Evolutionary conservation across 2,113 vertebrate genomes (phyloP).

Genomic region (Anseranas semipalmata): DNA sequence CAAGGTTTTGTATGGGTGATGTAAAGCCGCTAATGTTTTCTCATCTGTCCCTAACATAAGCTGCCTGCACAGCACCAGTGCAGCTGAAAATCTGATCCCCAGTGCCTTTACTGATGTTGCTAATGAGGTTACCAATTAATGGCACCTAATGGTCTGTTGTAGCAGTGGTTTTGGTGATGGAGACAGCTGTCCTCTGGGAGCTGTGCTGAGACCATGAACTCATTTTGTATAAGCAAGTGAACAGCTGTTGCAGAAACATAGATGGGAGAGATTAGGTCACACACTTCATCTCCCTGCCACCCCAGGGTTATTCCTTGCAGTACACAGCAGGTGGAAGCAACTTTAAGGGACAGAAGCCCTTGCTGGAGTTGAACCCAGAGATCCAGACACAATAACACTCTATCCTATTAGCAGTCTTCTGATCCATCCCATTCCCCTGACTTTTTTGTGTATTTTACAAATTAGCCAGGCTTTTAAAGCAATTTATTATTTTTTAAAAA

Average conservation of each 20-base stretch:
- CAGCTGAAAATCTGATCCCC: constrained; percentile 11
- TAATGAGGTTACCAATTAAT: constrained; percentile 66
- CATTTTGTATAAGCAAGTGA: constrained; percentile 40
- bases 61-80: not conserved
- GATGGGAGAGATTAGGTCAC: constrained; percentile 29
- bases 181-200: constrained; percentile 47
- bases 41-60: not conserved
- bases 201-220: constrained; percentile 27
- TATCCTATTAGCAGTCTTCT: not conserved
- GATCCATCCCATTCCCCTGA: not conserved
- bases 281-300: not conserved
- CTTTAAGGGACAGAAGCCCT: not conserved
- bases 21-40: not conserved
- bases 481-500: not conserved
- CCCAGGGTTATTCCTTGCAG: not conserved
- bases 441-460: not conserved
- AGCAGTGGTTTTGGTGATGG: constrained; percentile 39
- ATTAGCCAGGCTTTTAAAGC: not conserved
- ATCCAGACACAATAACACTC: not conserved
- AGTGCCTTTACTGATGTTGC: constrained; percentile 15
- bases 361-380: not conserved
- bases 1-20: not conserved
- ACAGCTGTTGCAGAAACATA: constrained; percentile 34
- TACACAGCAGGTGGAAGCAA: not conserved
- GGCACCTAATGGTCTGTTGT: constrained; percentile 47